Evolutionary conservation across 2,888 invertebrate genomes (phyloP), one percentile per base, ranked within the genome.

Genomic region (Oscheius sp.): DNA sequence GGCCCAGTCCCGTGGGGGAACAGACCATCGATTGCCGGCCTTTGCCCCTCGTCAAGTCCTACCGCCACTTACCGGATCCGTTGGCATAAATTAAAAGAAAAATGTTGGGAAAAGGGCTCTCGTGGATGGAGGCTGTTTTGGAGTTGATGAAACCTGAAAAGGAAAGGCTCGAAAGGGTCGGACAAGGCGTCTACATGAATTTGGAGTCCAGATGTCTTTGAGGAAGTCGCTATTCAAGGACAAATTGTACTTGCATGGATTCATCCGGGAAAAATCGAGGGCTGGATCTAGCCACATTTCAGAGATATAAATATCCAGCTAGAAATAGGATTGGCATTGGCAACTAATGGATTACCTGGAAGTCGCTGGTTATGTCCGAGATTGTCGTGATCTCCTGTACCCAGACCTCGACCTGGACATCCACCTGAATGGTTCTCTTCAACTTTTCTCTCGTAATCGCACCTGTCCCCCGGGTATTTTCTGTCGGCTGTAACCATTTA

Each of bases 281-380:
- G 85, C 86, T 0, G 86, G 86, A 72, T 88, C 88, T 46, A 81
- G 74, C 88, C 88, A 88, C 80, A 86, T 87, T 71, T 88, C 88
- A 25, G 83, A 84, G 73, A 88, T 88, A 77, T 88, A 88, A 64
- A 88, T 88, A 73, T 88, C 88, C 55, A 88, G 77, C 84, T 88
- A 75, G 55, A 85, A 79, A 45, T 3, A 13, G 21, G 35, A 35
- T 35, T 35, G 35, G 35, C 35, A 3, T 9, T 3, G 35, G 35
- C 3, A 9, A 25, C n/a, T 23, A 27, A 49, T 49, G 23, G 23
- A 56, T 23, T 46, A 84, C 86, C 75, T 85, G 84, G 69, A 87
- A 87, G 70, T 87, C 87, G 43, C 82, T 82, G 0, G 87, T 87
- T 52, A 87, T 87, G 73, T 87, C 87, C 21, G 83, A 84, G 56